These are phyloP conservation scores for Epinephelus cyanopodus DNA, from an alignment of 2,113 vertebrate species.

Conservation along the genomic window DNA sequence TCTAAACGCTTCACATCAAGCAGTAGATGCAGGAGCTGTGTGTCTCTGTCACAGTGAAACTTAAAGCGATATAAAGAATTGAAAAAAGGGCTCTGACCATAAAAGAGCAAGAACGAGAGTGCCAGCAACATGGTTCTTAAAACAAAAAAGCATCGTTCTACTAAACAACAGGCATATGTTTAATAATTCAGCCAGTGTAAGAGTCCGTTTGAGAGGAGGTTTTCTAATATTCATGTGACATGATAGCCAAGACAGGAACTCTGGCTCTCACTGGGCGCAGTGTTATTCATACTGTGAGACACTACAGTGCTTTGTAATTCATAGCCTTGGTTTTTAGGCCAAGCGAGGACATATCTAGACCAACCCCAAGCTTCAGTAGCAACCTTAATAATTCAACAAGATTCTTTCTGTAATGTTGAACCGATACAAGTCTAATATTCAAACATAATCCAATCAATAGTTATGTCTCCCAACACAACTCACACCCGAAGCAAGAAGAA, in stretches of 20 bases:
- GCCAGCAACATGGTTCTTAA: constrained; percentile 41
- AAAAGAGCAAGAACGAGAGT: constrained; percentile 41
- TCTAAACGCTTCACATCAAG: constrained; percentile 21
- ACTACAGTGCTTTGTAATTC: constrained; percentile 71
- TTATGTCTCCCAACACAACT: background rate
- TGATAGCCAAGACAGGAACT: constrained; percentile 76
- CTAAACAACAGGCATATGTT: constrained; percentile 68
- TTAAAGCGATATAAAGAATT: constrained; percentile 33
- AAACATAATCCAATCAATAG: constrained; percentile 5
- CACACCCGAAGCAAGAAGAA: background rate
- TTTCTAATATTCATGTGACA: constrained; percentile 82
- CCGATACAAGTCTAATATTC: constrained; percentile 7
- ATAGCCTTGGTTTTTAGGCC: constrained; percentile 66
- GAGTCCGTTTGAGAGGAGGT: constrained; percentile 72
- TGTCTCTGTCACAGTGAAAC: constrained; percentile 33
- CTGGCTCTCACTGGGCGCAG: constrained; percentile 63
- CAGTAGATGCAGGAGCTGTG: constrained; percentile 8
- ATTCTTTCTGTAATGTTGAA: constrained; percentile 15
- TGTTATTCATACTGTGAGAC: constrained; percentile 72
- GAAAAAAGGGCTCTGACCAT: constrained; percentile 26
- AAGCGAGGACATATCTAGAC: constrained; percentile 50
- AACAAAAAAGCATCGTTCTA: constrained; percentile 50
- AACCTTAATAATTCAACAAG: constrained; percentile 39
- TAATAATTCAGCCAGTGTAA: constrained; percentile 77
- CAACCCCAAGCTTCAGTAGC: constrained; percentile 35